phyloP scores from a whole-genome alignment of 2,888 invertebrate genomes.

The Drosophila mercatorum region DNA sequence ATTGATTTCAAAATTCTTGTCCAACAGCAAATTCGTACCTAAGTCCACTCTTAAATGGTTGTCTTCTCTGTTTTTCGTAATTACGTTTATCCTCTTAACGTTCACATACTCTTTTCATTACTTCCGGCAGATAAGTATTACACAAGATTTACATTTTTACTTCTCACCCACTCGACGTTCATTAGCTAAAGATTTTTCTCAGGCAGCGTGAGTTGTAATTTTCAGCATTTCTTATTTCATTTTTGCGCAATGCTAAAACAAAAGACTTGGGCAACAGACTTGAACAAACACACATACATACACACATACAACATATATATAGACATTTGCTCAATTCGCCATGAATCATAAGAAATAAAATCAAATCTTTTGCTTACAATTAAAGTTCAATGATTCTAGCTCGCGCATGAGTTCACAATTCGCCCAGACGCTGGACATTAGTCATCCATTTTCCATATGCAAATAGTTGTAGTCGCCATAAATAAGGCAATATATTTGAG shows the following conservation, averaged over 20 bases:
- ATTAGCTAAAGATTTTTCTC: constrained; percentile 46
- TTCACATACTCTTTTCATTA: constrained; percentile 26
- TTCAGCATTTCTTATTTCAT: constrained; percentile 20
- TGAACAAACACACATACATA: constrained; percentile 5
- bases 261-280: constrained; percentile 67
- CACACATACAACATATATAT: constrained; percentile 1
- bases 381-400: constrained; percentile 71
- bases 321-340: constrained; percentile 20
- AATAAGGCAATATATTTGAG: constrained; percentile 1
- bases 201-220: constrained; percentile 40
- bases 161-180: constrained; percentile 39
- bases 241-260: constrained; percentile 36
- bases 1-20: background rate
- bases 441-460: constrained; percentile 53
- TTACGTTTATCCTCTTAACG: constrained; percentile 13
- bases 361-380: constrained; percentile 34
- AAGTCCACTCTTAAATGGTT: constrained; percentile 4
- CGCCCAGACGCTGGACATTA: constrained; percentile 44
- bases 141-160: constrained; percentile 37
- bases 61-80: constrained; percentile 7
- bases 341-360: constrained; percentile 38
- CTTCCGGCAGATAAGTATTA: constrained; percentile 50
- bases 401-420: constrained; percentile 51
- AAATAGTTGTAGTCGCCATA: constrained; percentile 36
- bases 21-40: background rate